Percentiles rank a stretch among this genome's conserved stretches.
These are phyloP conservation scores for Muntiacus reevesi DNA, from an alignment of 2,113 vertebrate genomes.

Conservation along the genomic window DNA sequence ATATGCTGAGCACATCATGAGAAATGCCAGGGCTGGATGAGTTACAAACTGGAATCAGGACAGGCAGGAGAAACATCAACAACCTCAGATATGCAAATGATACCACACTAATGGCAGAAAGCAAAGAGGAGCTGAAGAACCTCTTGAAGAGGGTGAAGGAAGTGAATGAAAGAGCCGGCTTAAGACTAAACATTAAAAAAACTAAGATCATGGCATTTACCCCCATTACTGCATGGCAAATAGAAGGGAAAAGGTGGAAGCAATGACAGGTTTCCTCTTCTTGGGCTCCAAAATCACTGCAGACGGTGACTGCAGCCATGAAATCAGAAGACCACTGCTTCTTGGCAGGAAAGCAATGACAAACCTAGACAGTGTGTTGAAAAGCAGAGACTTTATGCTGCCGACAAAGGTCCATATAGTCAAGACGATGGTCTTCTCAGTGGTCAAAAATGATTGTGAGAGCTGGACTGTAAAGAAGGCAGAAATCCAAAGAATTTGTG, in stretches of 20 bases:
- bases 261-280: neutral
- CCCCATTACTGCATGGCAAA: neutral
- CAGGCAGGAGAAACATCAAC: neutral
- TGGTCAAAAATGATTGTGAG: neutral
- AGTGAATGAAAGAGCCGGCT: neutral
- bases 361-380: neutral
- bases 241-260: neutral
- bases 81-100: neutral
- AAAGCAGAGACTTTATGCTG: neutral
- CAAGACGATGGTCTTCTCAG: neutral
- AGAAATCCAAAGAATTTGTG: neutral
- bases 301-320: neutral
- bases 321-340: neutral
- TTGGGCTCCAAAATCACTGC: neutral
- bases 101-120: neutral
- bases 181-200: neutral
- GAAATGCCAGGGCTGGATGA: neutral
- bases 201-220: neutral
- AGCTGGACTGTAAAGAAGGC: neutral
- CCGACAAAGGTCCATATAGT: neutral
- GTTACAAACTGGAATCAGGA: neutral
- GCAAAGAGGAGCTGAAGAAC: neutral
- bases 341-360: neutral
- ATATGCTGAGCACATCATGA: accelerated
- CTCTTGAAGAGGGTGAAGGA: neutral